Evolutionary conservation across 2,113 vertebrate genomes (phyloP).

Genomic region (Perca schrenkii): DNA sequence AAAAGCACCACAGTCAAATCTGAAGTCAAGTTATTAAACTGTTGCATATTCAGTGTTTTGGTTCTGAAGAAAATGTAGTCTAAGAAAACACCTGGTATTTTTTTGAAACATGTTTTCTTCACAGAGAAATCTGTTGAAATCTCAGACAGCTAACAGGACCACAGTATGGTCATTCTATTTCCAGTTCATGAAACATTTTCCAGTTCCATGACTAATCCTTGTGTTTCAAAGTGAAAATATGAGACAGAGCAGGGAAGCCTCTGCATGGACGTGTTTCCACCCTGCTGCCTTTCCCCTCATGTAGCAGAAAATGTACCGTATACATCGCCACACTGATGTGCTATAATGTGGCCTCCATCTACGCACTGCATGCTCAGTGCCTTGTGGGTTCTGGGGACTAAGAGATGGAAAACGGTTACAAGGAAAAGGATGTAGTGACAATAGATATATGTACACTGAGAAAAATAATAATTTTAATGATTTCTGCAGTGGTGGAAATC

Average conservation of each 20-base stretch:
- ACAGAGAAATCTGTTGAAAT: constrained; percentile 19
- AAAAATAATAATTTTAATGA: constrained; percentile 34
- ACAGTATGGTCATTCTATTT: constrained; percentile 6
- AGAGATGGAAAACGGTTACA: constrained; percentile 15
- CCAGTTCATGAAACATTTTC: constrained; percentile 21
- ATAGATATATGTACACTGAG: constrained; percentile 13
- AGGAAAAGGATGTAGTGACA: constrained; percentile 32
- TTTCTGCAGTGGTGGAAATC: constrained; percentile 19
- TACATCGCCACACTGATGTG: constrained; percentile 44
- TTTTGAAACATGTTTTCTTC: constrained; percentile 3
- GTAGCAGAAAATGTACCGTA: constrained; percentile 25
- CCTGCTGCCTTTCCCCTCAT: constrained; percentile 32
- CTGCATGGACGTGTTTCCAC: constrained; percentile 34
- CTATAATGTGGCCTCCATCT: constrained; percentile 11
- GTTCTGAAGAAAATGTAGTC: not conserved
- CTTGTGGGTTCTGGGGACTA: constrained; percentile 20
- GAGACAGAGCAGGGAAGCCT: constrained; percentile 20
- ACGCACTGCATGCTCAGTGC: constrained; percentile 50
- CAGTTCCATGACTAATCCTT: constrained; percentile 22
- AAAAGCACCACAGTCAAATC: not conserved
- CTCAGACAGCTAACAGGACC: constrained; percentile 31
- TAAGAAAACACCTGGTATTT: not conserved
- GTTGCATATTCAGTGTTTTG: not conserved
- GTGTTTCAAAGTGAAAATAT: constrained; percentile 31
- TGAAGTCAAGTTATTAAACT: not conserved